Base-by-base conservation (phyloP, 2,888 invertebrate genomes). In the Drosophila subquinaria region DNA sequence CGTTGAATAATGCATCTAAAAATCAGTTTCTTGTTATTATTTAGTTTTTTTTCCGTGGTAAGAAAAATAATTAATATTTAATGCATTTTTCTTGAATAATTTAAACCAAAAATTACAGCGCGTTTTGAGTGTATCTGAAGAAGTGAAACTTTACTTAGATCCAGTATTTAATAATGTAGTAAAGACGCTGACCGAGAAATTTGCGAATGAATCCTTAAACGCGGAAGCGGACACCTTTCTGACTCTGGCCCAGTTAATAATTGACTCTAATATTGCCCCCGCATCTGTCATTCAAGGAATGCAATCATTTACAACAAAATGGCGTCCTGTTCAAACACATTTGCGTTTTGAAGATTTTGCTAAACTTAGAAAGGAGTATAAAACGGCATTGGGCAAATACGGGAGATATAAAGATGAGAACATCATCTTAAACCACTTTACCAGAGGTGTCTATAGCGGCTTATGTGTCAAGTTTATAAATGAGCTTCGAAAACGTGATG, bases 181-280 rank as follows among this genome's bases (percentile, higher is more conserved):
- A 5, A 45, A 36, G 11, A 15, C 35, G n/a, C 36, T 55, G 11
- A 55, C 45, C 10, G 62, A 62, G 11, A 55, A 20, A 11, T 36
- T 38, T 8, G 30, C 27, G 0, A 47, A n/a, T 11, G 13, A 3
- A 20, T 55, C 45, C 3, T 36, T 47, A 6, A 9, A 38, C 13
- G 27, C 62, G 4, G 62, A 62, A 47, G 20, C 47, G 11, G 55
- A n/a, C 2, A 38, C n/a, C 27, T 27, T 45, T 13, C 45, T 62
- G 1, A 17, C 30, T 8, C 47, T 62, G 17, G 62, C 55, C 9
- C 55, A 62, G 10, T 20, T 45, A 2, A 55, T 62, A 3, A 55
- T 62, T 10, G 45, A 53, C 4, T 47, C 62, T 17, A 17, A 17
- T 17, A 17, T 17, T 17, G 17, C 17, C 17, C 17, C 17, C 17